Evolutionary conservation across 2,797 vertebrate genomes (phyloP).

Genomic region (Poecilia gillii): DNA sequence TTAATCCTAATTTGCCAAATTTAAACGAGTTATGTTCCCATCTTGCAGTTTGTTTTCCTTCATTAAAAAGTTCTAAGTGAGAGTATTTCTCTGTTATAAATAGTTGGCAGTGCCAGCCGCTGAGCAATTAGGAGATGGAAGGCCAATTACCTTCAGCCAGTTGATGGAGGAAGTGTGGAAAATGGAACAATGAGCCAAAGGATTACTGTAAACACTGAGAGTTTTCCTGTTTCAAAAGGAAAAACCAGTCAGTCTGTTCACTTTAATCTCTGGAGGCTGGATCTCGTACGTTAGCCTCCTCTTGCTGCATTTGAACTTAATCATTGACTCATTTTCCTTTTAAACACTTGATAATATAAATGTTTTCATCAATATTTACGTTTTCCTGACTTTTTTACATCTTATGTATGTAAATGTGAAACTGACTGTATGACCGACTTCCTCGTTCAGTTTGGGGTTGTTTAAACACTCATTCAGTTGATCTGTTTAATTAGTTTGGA

Average conservation of each 20-base stretch:
- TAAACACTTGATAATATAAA: not conserved
- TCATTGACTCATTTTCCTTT: not conserved
- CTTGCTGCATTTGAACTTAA: not conserved
- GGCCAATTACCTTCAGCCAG: slow-evolving; percentile 48
- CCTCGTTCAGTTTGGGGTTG: not conserved
- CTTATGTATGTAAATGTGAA: not conserved
- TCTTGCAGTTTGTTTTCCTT: slow-evolving; percentile 59
- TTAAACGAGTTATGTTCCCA: slow-evolving; percentile 42
- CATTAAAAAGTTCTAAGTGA: slow-evolving; percentile 57
- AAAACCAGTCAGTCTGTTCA: not conserved
- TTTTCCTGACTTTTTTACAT: not conserved
- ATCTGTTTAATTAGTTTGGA: not conserved
- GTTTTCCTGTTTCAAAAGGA: slow-evolving; percentile 23
- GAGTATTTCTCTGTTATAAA: slow-evolving; percentile 35
- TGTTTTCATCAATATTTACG: not conserved
- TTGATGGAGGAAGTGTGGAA: slow-evolving; percentile 48
- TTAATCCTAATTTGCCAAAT: slow-evolving; percentile 56
- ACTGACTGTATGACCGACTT: not conserved
- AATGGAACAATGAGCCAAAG: slow-evolving; percentile 26
- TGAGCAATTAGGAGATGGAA: slow-evolving; percentile 62
- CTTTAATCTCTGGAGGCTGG: slow-evolving; percentile 1
- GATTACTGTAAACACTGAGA: slow-evolving; percentile 11
- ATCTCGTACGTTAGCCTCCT: not conserved
- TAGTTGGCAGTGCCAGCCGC: slow-evolving; percentile 44
- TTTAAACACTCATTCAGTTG: not conserved